Conservation (phyloP, 2,797 vertebrate genomes). For the Acanthurus tractus region DNA sequence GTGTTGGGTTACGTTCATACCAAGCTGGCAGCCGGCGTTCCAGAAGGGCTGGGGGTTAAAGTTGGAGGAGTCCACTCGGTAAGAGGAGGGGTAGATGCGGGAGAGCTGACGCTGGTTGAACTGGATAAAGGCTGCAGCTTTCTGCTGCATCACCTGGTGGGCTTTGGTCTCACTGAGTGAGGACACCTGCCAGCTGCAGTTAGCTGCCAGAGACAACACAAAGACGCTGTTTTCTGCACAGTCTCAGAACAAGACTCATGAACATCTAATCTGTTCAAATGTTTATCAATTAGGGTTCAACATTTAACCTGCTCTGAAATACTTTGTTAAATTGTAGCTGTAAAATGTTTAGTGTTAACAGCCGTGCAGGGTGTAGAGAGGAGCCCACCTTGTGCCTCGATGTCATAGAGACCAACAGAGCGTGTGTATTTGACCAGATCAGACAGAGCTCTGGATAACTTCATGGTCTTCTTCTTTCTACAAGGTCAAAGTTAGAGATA, state of each 20-base stretch:
- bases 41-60: slow-evolving; percentile 99
- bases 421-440: slow-evolving; percentile 97
- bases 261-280: not conserved
- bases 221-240: not conserved
- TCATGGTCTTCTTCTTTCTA: slow-evolving; percentile 98
- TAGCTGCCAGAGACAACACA: slow-evolving; percentile 71
- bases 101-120: slow-evolving; percentile 97
- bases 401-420: slow-evolving; percentile 93
- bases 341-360: not conserved
- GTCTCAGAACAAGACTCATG: not conserved
- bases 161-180: slow-evolving; percentile 98
- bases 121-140: slow-evolving; percentile 88
- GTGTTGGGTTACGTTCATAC: slow-evolving; percentile 71
- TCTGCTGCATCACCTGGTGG: slow-evolving; percentile 96
- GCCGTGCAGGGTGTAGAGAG: not conserved
- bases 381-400: slow-evolving; percentile 90
- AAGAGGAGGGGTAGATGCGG: slow-evolving; percentile 96
- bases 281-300: not conserved
- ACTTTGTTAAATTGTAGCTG: too few relatives aligned
- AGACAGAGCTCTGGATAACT: slow-evolving; percentile 95
- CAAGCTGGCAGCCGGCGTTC: slow-evolving; percentile 95
- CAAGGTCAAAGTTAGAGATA: slow-evolving; percentile 14
- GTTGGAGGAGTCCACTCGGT: slow-evolving; percentile 98
- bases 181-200: slow-evolving; percentile 95
- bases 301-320: not conserved